Evolutionary conservation across 92 coral and sea anemone species (phyloP).

Genomic region (Scolanthus callimorphus): DNA sequence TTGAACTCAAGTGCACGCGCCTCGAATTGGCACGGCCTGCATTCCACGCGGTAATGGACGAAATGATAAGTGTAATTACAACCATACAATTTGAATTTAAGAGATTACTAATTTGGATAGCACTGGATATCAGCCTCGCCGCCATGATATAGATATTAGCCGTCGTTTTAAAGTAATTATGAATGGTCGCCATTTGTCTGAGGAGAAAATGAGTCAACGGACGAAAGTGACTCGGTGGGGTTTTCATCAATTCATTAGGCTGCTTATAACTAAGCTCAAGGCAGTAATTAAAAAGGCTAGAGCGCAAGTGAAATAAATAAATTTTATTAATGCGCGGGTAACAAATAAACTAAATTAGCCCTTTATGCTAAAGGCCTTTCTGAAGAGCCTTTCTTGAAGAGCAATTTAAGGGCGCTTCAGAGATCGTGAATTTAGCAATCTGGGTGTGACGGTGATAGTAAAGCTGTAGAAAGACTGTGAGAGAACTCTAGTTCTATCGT

Average conservation of each 20-base stretch:
- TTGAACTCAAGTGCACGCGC: constrained; percentile 30
- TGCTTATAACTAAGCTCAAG: constrained; percentile 7
- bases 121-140: constrained; percentile 73
- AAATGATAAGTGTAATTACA: constrained; percentile 71
- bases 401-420: too few relatives aligned
- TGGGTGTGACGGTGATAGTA: background rate
- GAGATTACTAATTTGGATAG: constrained; percentile 86
- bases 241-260: constrained; percentile 31
- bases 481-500: constrained; percentile 1
- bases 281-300: constrained; percentile 14
- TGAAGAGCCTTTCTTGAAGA: too few relatives aligned
- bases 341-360: background rate
- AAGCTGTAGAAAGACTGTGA: constrained; percentile 20
- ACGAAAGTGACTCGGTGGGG: constrained; percentile 19
- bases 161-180: constrained; percentile 83
- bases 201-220: constrained; percentile 47
- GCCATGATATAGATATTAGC: constrained; percentile 64
- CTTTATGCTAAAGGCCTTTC: background rate
- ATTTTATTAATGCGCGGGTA: background rate
- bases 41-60: constrained; percentile 75
- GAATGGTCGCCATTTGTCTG: constrained; percentile 64
- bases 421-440: too few relatives aligned
- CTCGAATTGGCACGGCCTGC: constrained; percentile 36
- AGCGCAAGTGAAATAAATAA: constrained; percentile 6
- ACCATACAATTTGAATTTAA: constrained; percentile 59